Evolutionary conservation across 1,140 invertebrate genomes (phyloP), one percentile per base, ranked within the genome.

Genomic region (Ceratitis capitata): DNA sequence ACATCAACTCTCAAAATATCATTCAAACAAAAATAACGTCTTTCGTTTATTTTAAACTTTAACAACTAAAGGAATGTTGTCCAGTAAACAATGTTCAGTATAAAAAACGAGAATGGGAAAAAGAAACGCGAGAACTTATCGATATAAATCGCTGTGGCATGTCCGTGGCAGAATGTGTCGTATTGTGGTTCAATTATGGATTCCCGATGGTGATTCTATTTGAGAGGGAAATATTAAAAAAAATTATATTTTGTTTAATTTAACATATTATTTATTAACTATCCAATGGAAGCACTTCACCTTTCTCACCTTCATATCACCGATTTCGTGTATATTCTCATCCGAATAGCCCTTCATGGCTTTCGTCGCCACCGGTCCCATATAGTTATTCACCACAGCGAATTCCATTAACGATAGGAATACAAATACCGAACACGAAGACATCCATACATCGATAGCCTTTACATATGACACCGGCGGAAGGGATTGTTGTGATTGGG

Each of bases 391-490:
- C 32, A 98, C 97, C 1, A 98, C 95, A 1, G 97, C 97, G 90
- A 97, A 98, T 92, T 98, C 97, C 94, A 98, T 97, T 1, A 98
- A 92, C 0, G 97, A 97, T n/a, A 97, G 93, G 91, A 98, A 98
- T 4, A 98, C 97, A 90, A 98, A 98, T 26, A 98, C 96, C 26
- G 97, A 97, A 92, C 97, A 98, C 7, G 96, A 97, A 0, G 96
- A 97, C 97, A 98, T 98, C 96, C 97, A 98, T 0, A 98, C 95
- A 92, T 98, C 97, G 85, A 98, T 97, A 0, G 97, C 97, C 92
- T 98, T 98, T 0, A 98, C 96, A 91, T 97, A 97, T 0, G 96
- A 97, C 0, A 98, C 97, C 0, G 97, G 97, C 0, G 97, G 97
- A 86, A 98, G 92, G n/a, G 96, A 97, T 89, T 97, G 96, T 91